Conservation (phyloP, 1,140 invertebrate species). For the Lepidurus arcticus region DNA sequence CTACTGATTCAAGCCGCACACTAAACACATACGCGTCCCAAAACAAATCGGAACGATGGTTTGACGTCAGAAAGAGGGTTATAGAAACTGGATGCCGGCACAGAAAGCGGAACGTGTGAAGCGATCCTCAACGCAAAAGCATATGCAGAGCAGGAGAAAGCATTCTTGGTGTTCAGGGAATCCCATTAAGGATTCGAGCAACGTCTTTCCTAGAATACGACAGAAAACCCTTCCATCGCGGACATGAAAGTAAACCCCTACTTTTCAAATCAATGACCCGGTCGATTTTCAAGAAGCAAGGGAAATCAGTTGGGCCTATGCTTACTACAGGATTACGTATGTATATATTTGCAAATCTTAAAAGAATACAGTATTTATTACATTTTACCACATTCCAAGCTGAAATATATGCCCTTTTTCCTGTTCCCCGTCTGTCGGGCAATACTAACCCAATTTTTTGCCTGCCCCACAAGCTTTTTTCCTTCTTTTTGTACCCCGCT, state of each 20-base stretch:
- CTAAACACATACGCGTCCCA: neutral
- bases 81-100: neutral
- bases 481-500: neutral
- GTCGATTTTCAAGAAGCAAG: neutral
- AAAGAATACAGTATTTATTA: neutral
- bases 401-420: neutral
- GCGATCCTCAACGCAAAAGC: neutral
- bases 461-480: neutral
- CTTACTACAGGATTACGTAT: neutral
- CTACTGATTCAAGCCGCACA: neutral
- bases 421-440: neutral
- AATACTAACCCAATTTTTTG: neutral
- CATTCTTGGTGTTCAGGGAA: neutral
- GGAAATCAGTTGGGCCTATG: neutral
- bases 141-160: neutral
- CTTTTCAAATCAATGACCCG: too few species aligned
- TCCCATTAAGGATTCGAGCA: neutral
- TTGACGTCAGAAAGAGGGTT: constrained; percentile 15
- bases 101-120: constrained; percentile 21
- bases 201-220: neutral
- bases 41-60: neutral
- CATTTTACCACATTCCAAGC: neutral
- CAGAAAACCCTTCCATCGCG: neutral
- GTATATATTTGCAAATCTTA: neutral
- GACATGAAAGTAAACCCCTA: neutral